These are phyloP conservation scores for Darevskia mixta DNA, from an alignment of 2,797 vertebrate genomes.

Conservation along the genomic window DNA sequence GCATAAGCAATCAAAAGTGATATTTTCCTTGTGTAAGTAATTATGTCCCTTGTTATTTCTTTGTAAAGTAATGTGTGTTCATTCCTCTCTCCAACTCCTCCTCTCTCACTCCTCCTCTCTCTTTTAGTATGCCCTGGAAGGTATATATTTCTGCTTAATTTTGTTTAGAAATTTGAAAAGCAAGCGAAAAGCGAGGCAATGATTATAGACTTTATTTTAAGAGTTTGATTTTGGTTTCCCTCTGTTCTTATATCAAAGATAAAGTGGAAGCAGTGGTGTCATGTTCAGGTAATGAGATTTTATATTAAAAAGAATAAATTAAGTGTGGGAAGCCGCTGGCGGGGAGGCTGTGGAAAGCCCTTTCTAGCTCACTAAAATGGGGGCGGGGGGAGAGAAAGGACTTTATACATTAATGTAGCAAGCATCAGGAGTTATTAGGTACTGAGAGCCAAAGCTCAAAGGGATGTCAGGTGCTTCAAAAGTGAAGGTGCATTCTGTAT, in stretches of 20 bases:
- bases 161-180: slow-evolving; percentile 89
- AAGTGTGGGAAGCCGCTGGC: slow-evolving; percentile 80
- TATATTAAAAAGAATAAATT: slow-evolving; percentile 91
- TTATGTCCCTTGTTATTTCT: slow-evolving; percentile 90
- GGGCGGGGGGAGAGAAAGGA: slow-evolving; percentile 47
- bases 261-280: slow-evolving; percentile 87
- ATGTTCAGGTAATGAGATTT: slow-evolving; percentile 96
- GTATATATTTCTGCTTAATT: slow-evolving; percentile 85
- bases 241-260: slow-evolving; percentile 99
- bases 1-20: slow-evolving; percentile 47
- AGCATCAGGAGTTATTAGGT: slow-evolving; percentile 65
- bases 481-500: slow-evolving; percentile 64
- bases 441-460: slow-evolving; percentile 73
- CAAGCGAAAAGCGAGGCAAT: slow-evolving; percentile 83
- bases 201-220: slow-evolving; percentile 98
- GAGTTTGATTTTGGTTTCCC: slow-evolving; percentile 99
- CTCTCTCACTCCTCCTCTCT: slow-evolving; percentile 78
- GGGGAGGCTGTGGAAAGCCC: slow-evolving; percentile 74
- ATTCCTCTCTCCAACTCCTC: slow-evolving; percentile 78
- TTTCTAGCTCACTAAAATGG: slow-evolving; percentile 67
- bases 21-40: slow-evolving; percentile 66
- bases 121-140: slow-evolving; percentile 85
- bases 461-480: slow-evolving; percentile 71
- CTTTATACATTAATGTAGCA: slow-evolving; percentile 75
- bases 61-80: slow-evolving; percentile 83